Base-by-base conservation (phyloP, 2,113 vertebrate species). In the Dasyurus viverrinus region DNA sequence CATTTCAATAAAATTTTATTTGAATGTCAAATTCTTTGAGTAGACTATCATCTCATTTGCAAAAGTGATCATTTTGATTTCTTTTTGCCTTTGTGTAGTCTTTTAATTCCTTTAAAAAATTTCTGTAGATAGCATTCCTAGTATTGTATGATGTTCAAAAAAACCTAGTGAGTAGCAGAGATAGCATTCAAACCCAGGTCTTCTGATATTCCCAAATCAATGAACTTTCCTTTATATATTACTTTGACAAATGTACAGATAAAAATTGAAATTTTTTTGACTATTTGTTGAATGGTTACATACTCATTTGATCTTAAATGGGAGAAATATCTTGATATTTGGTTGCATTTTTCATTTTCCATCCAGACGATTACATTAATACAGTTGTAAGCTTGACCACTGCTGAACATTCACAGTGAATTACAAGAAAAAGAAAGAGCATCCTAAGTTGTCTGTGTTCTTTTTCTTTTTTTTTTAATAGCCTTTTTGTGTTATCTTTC, bases 241-340 rank as follows among this genome's bases (percentile, higher is more conserved):
- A 5, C 36, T 76, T 76, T 94, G 23, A 8, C 36, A 97, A 91
- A 42, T 53, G 92, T 53, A 36, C 16, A 53, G 97, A 92, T 91
- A 84, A 90, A 16, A 89, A 89, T 46, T 91, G 7, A 54, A 94
- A 92, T 36, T 7, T 92, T 91, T 50, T 60, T 92, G 50, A 47
- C 57, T 60, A 60, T 93, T 27, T 46, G 11, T 94, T 91, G 27
- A 93, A 91, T 47, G 10, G 91, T 91, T 30, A 16, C 5, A 27
- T 89, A 27, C 42, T 7, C 0, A 2, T 47, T 94, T 92, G 53
- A 91, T 30, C 10, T 94, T 90, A 55, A 27, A 52, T 2, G 48
- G 84, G 26, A 89, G 89, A 94, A 30, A 93, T 1, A 91, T 47
- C n/a, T 92, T 11, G 54, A 27, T 92, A n/a, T 89, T 68, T 53